A percentile compares a stretch with the other conserved stretches of the same genome.
Conservation (phyloP, 2,113 vertebrate species). For the Paradisaea rubra region DNA sequence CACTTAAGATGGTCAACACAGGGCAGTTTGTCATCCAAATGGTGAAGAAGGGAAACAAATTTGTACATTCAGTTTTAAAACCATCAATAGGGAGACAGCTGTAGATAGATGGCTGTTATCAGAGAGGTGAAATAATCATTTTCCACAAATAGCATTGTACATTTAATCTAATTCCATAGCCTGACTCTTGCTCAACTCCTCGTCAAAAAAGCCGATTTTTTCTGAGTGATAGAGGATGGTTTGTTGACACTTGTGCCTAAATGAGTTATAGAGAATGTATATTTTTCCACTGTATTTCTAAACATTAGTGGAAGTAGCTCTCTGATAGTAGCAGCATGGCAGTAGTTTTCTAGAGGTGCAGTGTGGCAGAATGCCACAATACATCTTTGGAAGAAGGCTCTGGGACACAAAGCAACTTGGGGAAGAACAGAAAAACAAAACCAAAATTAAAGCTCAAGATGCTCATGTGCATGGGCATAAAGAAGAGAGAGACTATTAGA, state of each 20-base stretch:
- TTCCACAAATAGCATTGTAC: not conserved
- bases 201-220: not conserved
- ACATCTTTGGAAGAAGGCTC: not conserved
- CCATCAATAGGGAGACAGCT: not conserved
- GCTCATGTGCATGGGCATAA: not conserved
- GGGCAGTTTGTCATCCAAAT: not conserved
- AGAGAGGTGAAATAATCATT: not conserved
- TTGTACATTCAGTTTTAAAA: not conserved
- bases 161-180: not conserved
- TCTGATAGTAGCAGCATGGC: not conserved
- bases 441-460: not conserved
- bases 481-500: not conserved
- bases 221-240: not conserved
- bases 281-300: not conserved
- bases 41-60: not conserved
- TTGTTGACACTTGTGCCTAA: rapidly evolving
- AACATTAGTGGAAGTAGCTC: not conserved
- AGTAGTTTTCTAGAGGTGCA: not conserved
- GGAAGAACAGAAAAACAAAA: not conserved
- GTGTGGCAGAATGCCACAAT: not conserved
- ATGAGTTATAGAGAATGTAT: not conserved
- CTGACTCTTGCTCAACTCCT: not conserved
- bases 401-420: not conserved
- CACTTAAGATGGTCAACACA: not conserved
- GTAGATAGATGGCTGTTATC: not conserved